phyloP scores from a whole-genome alignment of 2,797 vertebrate genomes.

The Sebastes diaconus region DNA sequence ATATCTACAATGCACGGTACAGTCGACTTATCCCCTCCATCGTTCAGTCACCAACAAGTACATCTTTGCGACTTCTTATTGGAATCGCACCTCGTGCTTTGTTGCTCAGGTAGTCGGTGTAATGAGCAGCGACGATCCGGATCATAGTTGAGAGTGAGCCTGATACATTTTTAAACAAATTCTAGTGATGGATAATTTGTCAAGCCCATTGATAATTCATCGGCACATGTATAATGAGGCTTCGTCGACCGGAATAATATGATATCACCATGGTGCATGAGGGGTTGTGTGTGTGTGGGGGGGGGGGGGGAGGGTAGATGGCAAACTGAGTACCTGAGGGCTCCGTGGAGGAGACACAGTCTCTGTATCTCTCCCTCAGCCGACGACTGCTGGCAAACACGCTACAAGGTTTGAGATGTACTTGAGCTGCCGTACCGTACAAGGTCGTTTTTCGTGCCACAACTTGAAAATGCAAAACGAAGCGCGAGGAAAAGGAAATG shows the following conservation, averaged over 20 bases:
- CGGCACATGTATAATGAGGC: slow-evolving; percentile 37
- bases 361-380: neutral
- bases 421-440: neutral
- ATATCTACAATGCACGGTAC: neutral
- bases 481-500: slow-evolving; percentile 8
- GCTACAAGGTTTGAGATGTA: neutral
- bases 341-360: neutral
- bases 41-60: neutral
- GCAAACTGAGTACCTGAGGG: neutral
- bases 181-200: slow-evolving; percentile 40
- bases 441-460: neutral
- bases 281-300: neutral
- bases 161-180: slow-evolving; percentile 45
- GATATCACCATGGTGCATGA: neutral
- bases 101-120: neutral
- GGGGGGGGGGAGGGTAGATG: neutral
- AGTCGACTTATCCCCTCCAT: neutral
- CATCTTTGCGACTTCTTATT: neutral
- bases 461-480: slow-evolving; percentile 19
- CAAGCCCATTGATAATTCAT: slow-evolving; percentile 57
- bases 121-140: slow-evolving; percentile 19
- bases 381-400: neutral
- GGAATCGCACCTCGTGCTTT: neutral
- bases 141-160: neutral
- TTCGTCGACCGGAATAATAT: slow-evolving; percentile 12